Evolutionary conservation across 2,113 vertebrate species (phyloP), one percentile per base, ranked within the genome.

Genomic region (Alectura lathami): DNA sequence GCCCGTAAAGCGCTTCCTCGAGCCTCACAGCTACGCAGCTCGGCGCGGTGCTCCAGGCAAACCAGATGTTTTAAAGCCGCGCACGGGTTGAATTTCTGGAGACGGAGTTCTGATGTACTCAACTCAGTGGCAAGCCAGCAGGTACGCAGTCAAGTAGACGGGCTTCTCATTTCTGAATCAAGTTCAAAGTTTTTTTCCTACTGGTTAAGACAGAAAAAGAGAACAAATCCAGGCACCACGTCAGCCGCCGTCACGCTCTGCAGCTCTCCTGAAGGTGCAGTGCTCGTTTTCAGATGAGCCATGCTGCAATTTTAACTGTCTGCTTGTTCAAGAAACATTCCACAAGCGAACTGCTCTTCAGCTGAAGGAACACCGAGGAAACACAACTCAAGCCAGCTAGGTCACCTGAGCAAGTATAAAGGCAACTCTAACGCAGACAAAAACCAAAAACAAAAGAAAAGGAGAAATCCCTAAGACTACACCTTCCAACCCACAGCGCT

Each of bases 71-170:
- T 53, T 45, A 79, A 90, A 95, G 94, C 91, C 85, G 82, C 15
- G 85, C 79, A 40, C 66, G 15, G 0, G 4, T 43, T 14, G 69
- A 30, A 24, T 64, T 9, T 50, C 27, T 11, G 50, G 77, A 43
- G 83, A 51, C 2, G 24, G 43, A 38, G 85, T 83, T 51, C 0
- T 1, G 74, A 13, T 26, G 2, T 6, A 2, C 59, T 38, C 6
- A 0, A 3, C 12, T 32, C 53, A 42, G 8, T 48, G 54, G 18
- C 8, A 36, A 76, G 88, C 64, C 53, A 47, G 83, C 26, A 76
- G 75, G 50, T 2, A 0, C 9, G n/a, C 34, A 4, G 8, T 13
- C 3, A 8, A 32, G 22, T 8, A 13, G 1, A 4, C 0, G 1
- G 26, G 48, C 13, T 76, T 70, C 43, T 72, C 27, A n/a, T 7